Evolutionary conservation across 2,797 vertebrate genomes (phyloP), one percentile per base, ranked within the genome.

Genomic region (Hybognathus amarus): DNA sequence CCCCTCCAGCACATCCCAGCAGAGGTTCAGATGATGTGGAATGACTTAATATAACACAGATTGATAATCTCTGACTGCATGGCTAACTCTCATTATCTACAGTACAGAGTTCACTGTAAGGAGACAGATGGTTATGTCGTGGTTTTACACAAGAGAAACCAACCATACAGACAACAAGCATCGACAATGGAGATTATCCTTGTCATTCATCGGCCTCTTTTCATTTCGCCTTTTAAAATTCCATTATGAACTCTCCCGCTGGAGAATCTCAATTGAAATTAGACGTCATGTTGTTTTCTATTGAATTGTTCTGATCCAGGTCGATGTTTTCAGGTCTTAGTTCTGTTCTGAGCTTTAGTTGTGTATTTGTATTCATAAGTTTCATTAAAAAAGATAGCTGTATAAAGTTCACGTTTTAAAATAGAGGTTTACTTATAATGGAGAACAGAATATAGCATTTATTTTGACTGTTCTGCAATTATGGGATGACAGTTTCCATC

Each of bases 21-120:
- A 77, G 70, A 22, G 70, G 54, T 50, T 85, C 76, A 70, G 64
- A 85, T 83, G 68, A 83, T 59, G 45, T 70, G 45, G 63, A 80
- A 85, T 69, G 30, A 75, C 69, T 76, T 85, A 79, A 79, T 83
- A 47, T 63, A 77, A 64, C 59, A 33, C 27, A 76, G 80, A 85
- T 85, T 79, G 85, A 85, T 83, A 85, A 83, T 87, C 80, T 79
- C 83, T 85, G 77, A 82, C 76, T 78, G 79, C 69, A 87, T 82
- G 80, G 83, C 68, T 79, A 84, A 79, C 71, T 77, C 75, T 83
- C 77, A 84, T 84, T 74, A 84, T 79, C 42, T 70, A 68, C 75
- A 70, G 82, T 74, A 79, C 64, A 79, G 61, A 82, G 76, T 63
- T 79, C 63, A 87, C 61, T 83, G 54, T 76, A 82, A 85, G 63